These are phyloP conservation scores for Danaus chrysippus DNA, from an alignment of 2,888 invertebrate genomes.

Conservation along the genomic window DNA sequence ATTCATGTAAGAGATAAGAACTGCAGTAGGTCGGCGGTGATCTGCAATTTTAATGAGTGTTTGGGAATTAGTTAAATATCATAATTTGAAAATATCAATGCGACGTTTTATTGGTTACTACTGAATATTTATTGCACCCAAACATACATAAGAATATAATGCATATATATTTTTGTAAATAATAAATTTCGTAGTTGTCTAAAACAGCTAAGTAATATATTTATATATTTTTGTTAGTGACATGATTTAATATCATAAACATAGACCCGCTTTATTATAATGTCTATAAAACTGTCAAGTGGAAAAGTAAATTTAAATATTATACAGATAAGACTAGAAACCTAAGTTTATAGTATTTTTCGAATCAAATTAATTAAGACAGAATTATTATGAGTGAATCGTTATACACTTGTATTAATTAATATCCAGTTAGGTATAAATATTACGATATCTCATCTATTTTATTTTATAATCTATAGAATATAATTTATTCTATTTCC, in stretches of 20 bases:
- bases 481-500: too few species aligned
- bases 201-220: neutral
- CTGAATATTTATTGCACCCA: too few species aligned
- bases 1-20: constrained; percentile 30
- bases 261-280: neutral
- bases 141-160: too few species aligned
- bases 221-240: neutral
- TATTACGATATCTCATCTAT: too few species aligned
- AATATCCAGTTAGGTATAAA: too few species aligned
- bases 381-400: neutral
- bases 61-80: constrained; percentile 33
- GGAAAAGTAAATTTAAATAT: neutral
- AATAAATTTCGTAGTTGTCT: neutral
- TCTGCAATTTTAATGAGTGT: constrained; percentile 21
- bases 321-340: neutral
- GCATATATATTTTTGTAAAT: neutral
- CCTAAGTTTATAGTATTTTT: neutral
- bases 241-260: constrained; percentile 1
- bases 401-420: too few species aligned
- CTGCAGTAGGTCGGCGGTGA: constrained; percentile 31
- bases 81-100: too few species aligned
- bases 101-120: too few species aligned
- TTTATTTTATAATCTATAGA: too few species aligned
- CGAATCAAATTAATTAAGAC: neutral
- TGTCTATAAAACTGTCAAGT: constrained; percentile 5